These are phyloP conservation scores for Microplitis manilae DNA, from an alignment of 2,888 invertebrate genomes.

Conservation along the genomic window DNA sequence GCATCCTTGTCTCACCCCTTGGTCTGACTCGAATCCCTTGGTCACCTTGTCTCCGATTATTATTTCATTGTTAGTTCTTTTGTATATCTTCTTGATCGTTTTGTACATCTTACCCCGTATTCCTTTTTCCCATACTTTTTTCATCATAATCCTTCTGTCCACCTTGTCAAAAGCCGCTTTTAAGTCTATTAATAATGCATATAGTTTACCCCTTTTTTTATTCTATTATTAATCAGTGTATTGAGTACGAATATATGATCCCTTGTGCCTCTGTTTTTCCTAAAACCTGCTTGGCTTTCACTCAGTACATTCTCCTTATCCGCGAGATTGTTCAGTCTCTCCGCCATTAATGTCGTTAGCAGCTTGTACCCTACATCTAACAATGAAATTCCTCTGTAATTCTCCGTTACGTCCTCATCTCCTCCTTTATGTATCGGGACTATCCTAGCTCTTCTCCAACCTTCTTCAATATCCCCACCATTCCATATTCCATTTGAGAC, in stretches of 20 bases:
- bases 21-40: background rate
- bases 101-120: background rate
- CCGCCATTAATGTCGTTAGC: background rate
- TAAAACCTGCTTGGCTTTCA: slow-evolving; percentile 3
- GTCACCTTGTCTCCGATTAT: background rate
- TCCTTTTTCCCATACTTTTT: background rate
- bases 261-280: background rate
- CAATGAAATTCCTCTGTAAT: slow-evolving; percentile 33
- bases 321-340: background rate
- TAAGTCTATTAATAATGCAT: background rate
- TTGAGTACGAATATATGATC: background rate
- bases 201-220: background rate
- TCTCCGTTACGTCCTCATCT: background rate
- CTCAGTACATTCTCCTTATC: background rate
- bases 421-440: slow-evolving; percentile 30
- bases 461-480: slow-evolving; percentile 4
- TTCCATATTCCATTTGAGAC: slow-evolving; percentile 8
- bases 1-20: background rate
- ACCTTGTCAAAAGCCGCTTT: background rate
- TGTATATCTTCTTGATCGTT: background rate
- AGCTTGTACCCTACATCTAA: slow-evolving; percentile 23
- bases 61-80: background rate
- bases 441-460: slow-evolving; percentile 32
- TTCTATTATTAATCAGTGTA: background rate
- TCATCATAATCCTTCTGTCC: background rate